Evolutionary conservation across 2,113 vertebrate genomes (phyloP).

Genomic region (Chelonoidis abingdonii): DNA sequence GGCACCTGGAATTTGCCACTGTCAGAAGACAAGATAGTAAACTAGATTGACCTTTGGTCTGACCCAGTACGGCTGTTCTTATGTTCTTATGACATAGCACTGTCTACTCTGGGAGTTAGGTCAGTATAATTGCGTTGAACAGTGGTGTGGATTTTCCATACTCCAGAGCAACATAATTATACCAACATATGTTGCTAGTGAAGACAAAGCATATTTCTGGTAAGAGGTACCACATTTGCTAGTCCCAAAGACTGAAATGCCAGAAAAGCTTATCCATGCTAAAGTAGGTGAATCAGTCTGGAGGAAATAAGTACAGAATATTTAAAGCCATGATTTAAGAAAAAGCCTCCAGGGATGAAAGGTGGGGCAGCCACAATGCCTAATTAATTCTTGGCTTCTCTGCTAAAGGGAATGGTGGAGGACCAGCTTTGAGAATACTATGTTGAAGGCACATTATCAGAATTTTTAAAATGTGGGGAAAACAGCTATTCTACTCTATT

Average conservation of each 20-base stretch:
- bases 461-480: neutral
- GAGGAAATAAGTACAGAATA: neutral
- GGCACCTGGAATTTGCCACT: no score
- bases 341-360: neutral
- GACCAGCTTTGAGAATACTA: neutral
- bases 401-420: neutral
- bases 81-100: neutral
- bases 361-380: neutral
- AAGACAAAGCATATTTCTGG: neutral
- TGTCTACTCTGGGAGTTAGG: neutral
- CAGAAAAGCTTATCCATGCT: no score
- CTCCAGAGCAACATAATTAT: neutral
- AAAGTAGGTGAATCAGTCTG: no score
- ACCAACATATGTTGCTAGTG: neutral
- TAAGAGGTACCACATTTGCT: neutral
- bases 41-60: no score
- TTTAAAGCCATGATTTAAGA: neutral
- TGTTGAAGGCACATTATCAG: neutral
- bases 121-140: neutral
- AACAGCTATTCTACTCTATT: neutral
- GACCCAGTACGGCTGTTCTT: no score
- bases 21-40: no score
- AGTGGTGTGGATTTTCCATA: neutral
- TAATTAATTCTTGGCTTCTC: neutral
- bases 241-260: neutral